Base-by-base conservation (phyloP, 1,140 invertebrate genomes). In the Hyposmocoma kahamanoa region DNA sequence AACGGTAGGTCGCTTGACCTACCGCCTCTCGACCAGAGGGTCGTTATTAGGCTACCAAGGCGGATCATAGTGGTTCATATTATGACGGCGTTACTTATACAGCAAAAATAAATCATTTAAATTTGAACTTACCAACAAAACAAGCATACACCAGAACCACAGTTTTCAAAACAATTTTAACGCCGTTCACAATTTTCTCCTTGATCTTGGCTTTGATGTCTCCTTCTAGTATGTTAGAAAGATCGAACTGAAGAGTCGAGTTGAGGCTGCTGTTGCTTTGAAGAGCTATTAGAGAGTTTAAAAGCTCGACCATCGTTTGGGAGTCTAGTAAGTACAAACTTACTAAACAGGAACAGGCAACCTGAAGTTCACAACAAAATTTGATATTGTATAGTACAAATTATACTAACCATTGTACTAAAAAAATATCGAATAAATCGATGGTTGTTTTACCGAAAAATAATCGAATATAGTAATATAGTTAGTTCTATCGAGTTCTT, bases 281-380 rank as follows among this genome's bases (percentile, higher is more conserved):
- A 8, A 89, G 59, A 10, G 75, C 70, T 5, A 90, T 84, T 21
- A 90, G 76, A 0, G 82, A 88, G 38, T 87, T 83, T 3, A 90
- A 60, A 0, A 89, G 72, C 22, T 86, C 67, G 20, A 77, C 69
- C 55, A 89, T 69, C 10, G 64, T 71, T 53, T 80, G 81, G 8
- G 87, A 87, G 47, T 92, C 89, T 8, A 92, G 62, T 18, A 92
- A 67, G 17, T 90, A 87, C 2, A 92, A 70, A 18, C 90, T 90
- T 13, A 90, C 83, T 13, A 92, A 80, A 52, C 90, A 92, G 42
- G 91, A 91, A 17, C 89, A 89, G 5, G 90, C 88, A n/a, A 88
- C 84, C 90, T 91, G 56, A 20, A 87, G 81, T 89, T 90, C 54
- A 21, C 53, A 52, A 45, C 34, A 8, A 5, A 49, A 8, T 43